These are phyloP conservation scores for Nemopilema nomurai DNA, from an alignment of 30 jellyfish, hydroid and myxozoan species.

Conservation along the genomic window DNA sequence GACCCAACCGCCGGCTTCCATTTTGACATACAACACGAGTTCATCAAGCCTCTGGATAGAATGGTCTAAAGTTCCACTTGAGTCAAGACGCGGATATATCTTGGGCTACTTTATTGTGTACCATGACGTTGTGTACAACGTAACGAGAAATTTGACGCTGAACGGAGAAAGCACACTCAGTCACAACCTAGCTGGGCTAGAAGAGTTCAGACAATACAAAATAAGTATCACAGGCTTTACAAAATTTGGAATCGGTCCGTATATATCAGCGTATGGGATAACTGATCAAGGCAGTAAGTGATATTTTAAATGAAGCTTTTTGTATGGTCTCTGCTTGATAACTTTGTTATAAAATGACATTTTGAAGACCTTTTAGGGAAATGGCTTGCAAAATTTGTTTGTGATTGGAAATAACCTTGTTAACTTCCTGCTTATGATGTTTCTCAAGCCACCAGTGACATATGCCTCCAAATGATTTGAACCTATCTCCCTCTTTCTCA, in stretches of 20 bases:
- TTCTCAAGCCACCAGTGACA: no score
- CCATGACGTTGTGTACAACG: constrained; percentile 25
- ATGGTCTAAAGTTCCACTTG: constrained; percentile 51
- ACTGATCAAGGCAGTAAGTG: constrained; percentile 62
- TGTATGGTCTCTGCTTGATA: no score
- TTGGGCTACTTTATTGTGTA: constrained; percentile 41
- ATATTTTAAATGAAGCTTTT: no score
- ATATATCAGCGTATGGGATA: constrained; percentile 19
- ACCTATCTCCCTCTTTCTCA: no score
- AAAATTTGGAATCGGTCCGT: constrained; percentile 60
- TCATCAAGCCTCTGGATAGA: constrained; percentile 70
- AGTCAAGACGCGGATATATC: constrained; percentile 36
- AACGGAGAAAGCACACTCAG: constrained; percentile 28
- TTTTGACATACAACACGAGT: constrained; percentile 53
- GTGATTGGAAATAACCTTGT: no score
- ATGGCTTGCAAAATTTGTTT: no score
- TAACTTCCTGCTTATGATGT: no score
- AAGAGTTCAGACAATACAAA: constrained; percentile 50
- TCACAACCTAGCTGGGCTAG: constrained; percentile 47
- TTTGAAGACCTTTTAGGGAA: no score
- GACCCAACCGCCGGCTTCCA: constrained; percentile 37
- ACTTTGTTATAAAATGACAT: no score
- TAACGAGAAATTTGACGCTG: constrained; percentile 35
- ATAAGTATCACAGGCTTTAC: constrained; percentile 51
- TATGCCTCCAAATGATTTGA: no score